These are phyloP conservation scores for Eulacestoma nigropectus DNA, from an alignment of 2,113 vertebrate species.

Conservation along the genomic window DNA sequence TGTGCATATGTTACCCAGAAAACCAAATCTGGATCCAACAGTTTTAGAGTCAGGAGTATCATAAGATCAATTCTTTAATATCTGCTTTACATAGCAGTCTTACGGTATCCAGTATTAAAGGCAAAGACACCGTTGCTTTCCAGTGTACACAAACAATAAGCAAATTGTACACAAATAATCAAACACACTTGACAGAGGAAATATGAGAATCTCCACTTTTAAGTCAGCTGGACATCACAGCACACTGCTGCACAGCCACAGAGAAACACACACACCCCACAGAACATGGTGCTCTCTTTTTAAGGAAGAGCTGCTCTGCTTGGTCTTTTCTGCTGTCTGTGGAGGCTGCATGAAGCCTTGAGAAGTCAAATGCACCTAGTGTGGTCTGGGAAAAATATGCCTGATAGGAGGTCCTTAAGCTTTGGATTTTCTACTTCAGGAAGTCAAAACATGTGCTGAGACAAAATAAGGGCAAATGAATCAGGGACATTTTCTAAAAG, in stretches of 20 bases:
- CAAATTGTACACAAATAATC: not conserved
- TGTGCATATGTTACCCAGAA: conserved; percentile 52
- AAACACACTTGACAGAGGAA: not conserved
- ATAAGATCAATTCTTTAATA: not conserved
- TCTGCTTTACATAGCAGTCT: not conserved
- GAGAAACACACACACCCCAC: not conserved
- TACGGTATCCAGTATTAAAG: not conserved
- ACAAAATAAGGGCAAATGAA: not conserved
- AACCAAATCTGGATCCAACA: conserved; percentile 6
- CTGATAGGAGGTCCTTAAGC: not conserved
- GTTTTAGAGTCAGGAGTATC: not conserved
- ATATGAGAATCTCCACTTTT: not conserved
- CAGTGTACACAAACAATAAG: not conserved
- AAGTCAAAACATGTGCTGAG: not conserved
- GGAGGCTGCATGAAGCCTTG: not conserved
- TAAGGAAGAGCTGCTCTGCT: not conserved
- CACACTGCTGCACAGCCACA: not conserved
- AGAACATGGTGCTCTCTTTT: fast-evolving
- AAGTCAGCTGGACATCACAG: not conserved
- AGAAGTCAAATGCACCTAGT: not conserved
- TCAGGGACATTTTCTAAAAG: not conserved
- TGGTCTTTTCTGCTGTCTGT: not conserved
- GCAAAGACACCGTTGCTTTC: not conserved
- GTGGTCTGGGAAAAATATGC: not conserved
- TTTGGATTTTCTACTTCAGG: not conserved